Percentiles rank a stretch among this genome's conserved stretches.
Conservation (phyloP, 2,888 invertebrate genomes). For the Beris morrisii region DNA sequence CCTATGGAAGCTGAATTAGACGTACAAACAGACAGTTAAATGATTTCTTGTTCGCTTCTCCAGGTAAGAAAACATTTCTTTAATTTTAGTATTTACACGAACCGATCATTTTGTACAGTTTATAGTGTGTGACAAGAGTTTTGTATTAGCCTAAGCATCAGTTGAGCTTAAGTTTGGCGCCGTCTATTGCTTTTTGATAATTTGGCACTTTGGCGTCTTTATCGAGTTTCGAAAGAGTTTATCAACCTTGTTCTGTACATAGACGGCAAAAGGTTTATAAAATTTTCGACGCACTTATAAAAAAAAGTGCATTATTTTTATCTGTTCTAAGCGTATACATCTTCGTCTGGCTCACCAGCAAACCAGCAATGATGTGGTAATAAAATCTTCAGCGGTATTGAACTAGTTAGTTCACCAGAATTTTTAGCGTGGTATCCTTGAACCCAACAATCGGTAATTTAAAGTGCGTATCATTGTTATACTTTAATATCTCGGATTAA, state of each 20-base stretch:
- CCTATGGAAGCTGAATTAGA: slow-evolving; percentile 15
- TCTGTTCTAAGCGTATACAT: neutral
- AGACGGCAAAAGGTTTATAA: neutral
- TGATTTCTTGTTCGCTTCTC: neutral
- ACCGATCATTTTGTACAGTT: neutral
- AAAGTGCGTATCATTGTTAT: no score
- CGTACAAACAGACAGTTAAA: slow-evolving; percentile 8
- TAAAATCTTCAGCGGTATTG: neutral
- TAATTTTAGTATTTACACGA: slow-evolving; percentile 8
- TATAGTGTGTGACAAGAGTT: neutral
- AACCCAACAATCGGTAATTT: slow-evolving; percentile 19
- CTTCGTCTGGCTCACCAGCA: no score
- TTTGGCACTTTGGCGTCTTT: slow-evolving; percentile 12
- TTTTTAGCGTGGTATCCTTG: slow-evolving; percentile 23
- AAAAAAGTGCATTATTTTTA: neutral
- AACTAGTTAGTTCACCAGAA: slow-evolving; percentile 17
- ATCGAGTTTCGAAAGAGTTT: slow-evolving; percentile 13
- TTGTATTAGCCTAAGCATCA: slow-evolving; percentile 28
- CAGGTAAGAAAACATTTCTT: neutral
- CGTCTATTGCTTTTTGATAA: slow-evolving; percentile 12
- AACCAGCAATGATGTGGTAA: neutral
- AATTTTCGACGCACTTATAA: neutral
- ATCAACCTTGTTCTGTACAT: slow-evolving; percentile 13
- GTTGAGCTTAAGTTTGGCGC: slow-evolving; percentile 22
- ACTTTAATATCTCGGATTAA: no score